These are phyloP conservation scores for Idris sp. DNA, from an alignment of 1,140 invertebrate genomes.

Conservation along the genomic window DNA sequence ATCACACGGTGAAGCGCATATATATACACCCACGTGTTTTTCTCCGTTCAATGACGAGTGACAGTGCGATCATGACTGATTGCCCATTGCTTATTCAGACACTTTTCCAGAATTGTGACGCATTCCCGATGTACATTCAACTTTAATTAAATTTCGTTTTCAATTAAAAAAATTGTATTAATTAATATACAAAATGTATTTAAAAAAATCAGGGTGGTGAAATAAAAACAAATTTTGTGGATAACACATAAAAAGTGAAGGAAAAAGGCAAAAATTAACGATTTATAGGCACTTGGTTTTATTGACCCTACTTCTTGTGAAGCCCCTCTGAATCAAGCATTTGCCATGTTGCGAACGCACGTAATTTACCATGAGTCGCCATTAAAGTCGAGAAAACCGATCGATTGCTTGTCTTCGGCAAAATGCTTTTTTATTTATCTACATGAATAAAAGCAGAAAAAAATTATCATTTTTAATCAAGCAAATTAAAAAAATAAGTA, in stretches of 20 bases:
- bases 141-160: background rate
- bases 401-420: constrained; percentile 37
- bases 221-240: too few species aligned
- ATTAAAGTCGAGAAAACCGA: constrained; percentile 38
- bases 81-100: constrained; percentile 24
- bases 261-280: constrained; percentile 37
- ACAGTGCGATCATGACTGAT: constrained; percentile 29
- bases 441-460: background rate
- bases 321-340: constrained; percentile 46
- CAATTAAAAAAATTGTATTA: background rate
- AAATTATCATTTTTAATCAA: background rate
- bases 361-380: constrained; percentile 54
- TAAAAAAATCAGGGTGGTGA: too few species aligned
- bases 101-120: constrained; percentile 26
- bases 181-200: too few species aligned
- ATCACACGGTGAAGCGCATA: constrained; percentile 28
- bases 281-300: constrained; percentile 44
- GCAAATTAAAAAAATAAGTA: too few species aligned
- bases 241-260: too few species aligned
- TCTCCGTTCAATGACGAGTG: constrained; percentile 19
- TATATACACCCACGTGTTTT: constrained; percentile 35
- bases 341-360: constrained; percentile 38
- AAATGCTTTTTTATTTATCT: constrained; percentile 10
- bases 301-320: constrained; percentile 45
- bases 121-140: constrained; percentile 14